Evolutionary conservation across 2,888 invertebrate species (phyloP), one percentile per base, ranked within the genome.

Genomic region (Saturnia japonica): DNA sequence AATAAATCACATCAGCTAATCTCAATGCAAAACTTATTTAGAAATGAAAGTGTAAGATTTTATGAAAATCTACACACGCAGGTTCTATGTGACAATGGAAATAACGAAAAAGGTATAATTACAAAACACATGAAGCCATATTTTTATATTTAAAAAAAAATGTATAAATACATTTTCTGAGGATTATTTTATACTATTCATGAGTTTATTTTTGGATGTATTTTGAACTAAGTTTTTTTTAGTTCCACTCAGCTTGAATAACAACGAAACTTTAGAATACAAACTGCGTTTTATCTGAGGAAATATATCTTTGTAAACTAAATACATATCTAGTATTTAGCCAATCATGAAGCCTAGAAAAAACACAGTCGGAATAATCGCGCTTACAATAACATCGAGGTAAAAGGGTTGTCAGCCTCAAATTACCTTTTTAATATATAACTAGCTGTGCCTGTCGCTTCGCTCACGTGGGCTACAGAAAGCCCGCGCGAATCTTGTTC

Each of bases 341-440:
- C 40, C 64, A 40, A 40, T 64, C 40, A 64, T 64, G 40, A 64
- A 64, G 64, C 40, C 64, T 64, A 64, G 40, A 25, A 64, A 64
- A 40, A 64, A 64, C 64, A 2, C 25, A 64, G 62, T 34, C 28
- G 28, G 40, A 40, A 40, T 22, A 12, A 64, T 64, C n/a, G 40
- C 19, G 34, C 40, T 40, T 40, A 64, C 40, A 64, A 64, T 64
- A 64, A 12, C 19, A 40, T 14, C 40, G 64, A 64, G 19, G 19
- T 19, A 64, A 64, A 64, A 64, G 64, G 64, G 40, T n/a, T 64
- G 64, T 11, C 40, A 64, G n/a, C 19, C 19, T 54, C 22, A n/a
- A 0, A 34, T n/a, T 40, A 9, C 28, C 8, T 25, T 28, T 60
- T 28, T n/a, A n/a, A n/a, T n/a, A n/a, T n/a, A n/a, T n/a, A n/a